Conservation (phyloP, 2,888 invertebrate genomes). For the Drosophila hamatofila region DNA sequence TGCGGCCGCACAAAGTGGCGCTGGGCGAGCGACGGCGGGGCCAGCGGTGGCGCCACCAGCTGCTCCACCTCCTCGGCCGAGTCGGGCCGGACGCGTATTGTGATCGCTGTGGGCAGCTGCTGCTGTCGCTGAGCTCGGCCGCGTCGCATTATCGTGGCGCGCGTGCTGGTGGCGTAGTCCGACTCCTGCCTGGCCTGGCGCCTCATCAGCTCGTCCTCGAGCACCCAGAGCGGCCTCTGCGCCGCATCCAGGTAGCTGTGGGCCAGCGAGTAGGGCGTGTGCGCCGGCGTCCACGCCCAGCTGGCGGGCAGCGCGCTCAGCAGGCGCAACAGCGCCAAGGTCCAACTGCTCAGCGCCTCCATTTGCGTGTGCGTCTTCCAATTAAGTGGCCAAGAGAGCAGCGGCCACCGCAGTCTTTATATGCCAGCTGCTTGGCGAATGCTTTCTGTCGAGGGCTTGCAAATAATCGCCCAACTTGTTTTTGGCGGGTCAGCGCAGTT, state of each 20-base stretch:
- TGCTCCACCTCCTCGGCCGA: not conserved
- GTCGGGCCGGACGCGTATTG: slow-evolving; percentile 22
- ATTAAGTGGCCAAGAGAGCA: slow-evolving; percentile 39
- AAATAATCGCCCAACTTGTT: slow-evolving; percentile 57
- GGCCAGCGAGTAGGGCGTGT: slow-evolving; percentile 15
- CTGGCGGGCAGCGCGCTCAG: slow-evolving; percentile 26
- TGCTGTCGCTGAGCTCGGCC: not conserved
- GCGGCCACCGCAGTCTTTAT: slow-evolving; percentile 44
- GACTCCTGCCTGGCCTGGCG: slow-evolving; percentile 32
- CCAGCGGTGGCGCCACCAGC: not conserved
- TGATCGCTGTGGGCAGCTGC: slow-evolving; percentile 23
- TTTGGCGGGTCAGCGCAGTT: slow-evolving; percentile 45
- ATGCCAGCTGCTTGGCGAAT: slow-evolving; percentile 6
- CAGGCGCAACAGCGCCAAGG: slow-evolving; percentile 36
- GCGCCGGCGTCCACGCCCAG: slow-evolving; percentile 34
- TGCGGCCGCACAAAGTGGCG: slow-evolving; percentile 37
- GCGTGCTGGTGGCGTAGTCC: slow-evolving; percentile 25
- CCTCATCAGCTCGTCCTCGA: slow-evolving; percentile 73
- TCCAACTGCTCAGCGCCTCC: slow-evolving; percentile 49
- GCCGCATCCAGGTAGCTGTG: slow-evolving; percentile 61
- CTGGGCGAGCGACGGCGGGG: slow-evolving; percentile 8
- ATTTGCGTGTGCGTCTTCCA: slow-evolving; percentile 38
- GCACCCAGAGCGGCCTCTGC: slow-evolving; percentile 81
- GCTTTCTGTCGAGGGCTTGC: slow-evolving; percentile 17
- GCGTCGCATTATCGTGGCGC: slow-evolving; percentile 5